Evolutionary conservation across 1,140 invertebrate species (phyloP).

Genomic region (Mizuhopecten yessoensis): DNA sequence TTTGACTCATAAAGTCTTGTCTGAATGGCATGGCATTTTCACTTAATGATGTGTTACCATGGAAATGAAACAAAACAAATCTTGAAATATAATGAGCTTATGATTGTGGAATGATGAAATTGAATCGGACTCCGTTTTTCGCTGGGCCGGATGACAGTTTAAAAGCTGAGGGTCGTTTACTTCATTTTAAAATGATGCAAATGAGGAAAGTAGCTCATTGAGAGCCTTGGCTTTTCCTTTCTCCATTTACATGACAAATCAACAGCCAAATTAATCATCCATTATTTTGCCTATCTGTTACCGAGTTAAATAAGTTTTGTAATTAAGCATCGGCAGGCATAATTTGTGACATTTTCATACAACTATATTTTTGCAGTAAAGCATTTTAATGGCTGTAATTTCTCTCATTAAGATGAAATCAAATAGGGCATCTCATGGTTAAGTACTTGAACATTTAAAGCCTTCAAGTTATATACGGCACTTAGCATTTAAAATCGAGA

Average conservation of each 20-base stretch:
- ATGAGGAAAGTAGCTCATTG: constrained; percentile 31
- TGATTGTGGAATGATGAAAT: constrained; percentile 60
- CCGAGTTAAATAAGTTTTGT: constrained; percentile 26
- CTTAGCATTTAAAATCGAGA: constrained; percentile 57
- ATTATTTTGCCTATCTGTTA: constrained; percentile 39
- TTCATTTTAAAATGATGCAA: constrained; percentile 36
- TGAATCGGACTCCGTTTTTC: constrained; percentile 48
- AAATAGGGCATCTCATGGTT: constrained; percentile 52
- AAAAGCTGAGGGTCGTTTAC: constrained; percentile 32
- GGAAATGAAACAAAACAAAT: constrained; percentile 58
- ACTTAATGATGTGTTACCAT: constrained; percentile 62
- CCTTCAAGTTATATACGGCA: constrained; percentile 56
- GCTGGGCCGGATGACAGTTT: constrained; percentile 24
- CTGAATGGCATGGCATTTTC: constrained; percentile 58
- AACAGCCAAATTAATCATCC: background rate
- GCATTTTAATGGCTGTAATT: constrained; percentile 58
- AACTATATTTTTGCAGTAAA: constrained; percentile 56
- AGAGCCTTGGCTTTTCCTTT: constrained; percentile 1
- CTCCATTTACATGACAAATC: constrained; percentile 38
- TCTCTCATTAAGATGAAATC: constrained; percentile 60
- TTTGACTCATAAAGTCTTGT: constrained; percentile 55
- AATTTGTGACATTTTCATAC: constrained; percentile 56
- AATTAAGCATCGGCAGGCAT: constrained; percentile 37
- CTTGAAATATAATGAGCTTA: constrained; percentile 63
- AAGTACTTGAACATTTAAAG: constrained; percentile 48